Percentiles rank a stretch among this genome's conserved stretches.
Conservation (phyloP, 2,797 vertebrate species). For the Neomorphus geoffroyi region DNA sequence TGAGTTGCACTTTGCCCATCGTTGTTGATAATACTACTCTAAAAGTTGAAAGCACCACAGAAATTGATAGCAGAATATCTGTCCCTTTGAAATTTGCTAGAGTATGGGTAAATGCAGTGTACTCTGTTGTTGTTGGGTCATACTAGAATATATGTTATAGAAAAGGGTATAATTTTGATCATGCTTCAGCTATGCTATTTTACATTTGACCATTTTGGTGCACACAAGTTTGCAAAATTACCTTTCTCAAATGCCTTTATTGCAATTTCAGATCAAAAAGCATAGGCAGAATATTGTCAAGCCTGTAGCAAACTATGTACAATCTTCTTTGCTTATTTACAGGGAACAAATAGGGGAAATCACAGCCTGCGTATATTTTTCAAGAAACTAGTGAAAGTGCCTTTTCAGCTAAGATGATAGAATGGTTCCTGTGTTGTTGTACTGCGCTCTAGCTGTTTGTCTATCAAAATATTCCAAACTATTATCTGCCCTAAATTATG, state of each 20-base stretch:
- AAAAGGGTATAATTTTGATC: neutral
- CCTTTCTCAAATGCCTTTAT: neutral
- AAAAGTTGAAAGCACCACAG: rapidly evolving
- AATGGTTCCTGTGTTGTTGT: neutral
- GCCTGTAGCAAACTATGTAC: neutral
- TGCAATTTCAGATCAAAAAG: neutral
- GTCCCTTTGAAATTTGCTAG: neutral
- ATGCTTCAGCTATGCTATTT: neutral
- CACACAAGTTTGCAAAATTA: neutral
- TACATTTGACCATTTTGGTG: neutral
- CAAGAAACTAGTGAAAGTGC: neutral
- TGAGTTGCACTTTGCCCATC: neutral
- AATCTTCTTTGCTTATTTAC: neutral
- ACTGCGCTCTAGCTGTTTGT: conserved; percentile 38
- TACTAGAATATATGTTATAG: neutral
- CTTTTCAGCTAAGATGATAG: neutral
- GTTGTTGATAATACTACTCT: neutral
- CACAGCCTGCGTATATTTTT: neutral
- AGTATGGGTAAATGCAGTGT: neutral
- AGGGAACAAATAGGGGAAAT: neutral
- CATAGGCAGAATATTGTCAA: neutral
- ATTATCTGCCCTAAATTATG: neutral
- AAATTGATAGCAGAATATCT: neutral
- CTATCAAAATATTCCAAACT: neutral
- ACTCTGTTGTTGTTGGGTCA: neutral